Evolutionary conservation across 2,888 invertebrate species (phyloP).

Genomic region (Steinernema hermaphroditum): DNA sequence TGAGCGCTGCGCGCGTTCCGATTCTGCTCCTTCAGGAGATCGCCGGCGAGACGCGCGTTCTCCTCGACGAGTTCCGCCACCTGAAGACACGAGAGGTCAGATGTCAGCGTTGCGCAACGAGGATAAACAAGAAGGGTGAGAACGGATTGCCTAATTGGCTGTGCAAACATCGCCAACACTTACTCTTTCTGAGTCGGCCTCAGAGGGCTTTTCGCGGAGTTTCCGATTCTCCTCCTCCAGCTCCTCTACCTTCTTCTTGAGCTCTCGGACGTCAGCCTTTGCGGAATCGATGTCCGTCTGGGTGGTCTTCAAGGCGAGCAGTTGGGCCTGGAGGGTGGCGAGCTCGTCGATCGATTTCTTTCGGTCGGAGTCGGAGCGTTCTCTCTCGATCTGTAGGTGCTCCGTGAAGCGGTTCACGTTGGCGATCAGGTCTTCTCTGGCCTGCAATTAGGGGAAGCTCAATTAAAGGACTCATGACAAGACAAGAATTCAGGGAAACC

Average conservation of each 20-base stretch:
- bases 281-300: neutral
- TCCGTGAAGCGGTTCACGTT: conserved; percentile 39
- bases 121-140: conserved; percentile 13
- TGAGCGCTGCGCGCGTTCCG: conserved; percentile 19
- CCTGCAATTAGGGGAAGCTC: neutral
- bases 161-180: conserved; percentile 25
- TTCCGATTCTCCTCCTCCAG: conserved; percentile 4
- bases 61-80: conserved; percentile 47
- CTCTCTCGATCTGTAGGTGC: conserved; percentile 24
- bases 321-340: conserved; percentile 1
- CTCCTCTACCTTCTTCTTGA: neutral
- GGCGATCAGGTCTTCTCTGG: conserved; percentile 38
- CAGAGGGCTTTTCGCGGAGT: conserved; percentile 3
- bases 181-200: conserved; percentile 17
- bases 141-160: conserved; percentile 27
- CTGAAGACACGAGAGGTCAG: conserved; percentile 28
- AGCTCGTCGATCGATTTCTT: conserved; percentile 26
- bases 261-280: neutral
- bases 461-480: neutral
- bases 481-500: too few relatives aligned
- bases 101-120: too few relatives aligned
- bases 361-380: conserved; percentile 18
- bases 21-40: conserved; percentile 47
- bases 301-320: neutral
- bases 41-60: conserved; percentile 54